Conservation (phyloP, 1,140 invertebrate species). For the Euura lappo region DNA sequence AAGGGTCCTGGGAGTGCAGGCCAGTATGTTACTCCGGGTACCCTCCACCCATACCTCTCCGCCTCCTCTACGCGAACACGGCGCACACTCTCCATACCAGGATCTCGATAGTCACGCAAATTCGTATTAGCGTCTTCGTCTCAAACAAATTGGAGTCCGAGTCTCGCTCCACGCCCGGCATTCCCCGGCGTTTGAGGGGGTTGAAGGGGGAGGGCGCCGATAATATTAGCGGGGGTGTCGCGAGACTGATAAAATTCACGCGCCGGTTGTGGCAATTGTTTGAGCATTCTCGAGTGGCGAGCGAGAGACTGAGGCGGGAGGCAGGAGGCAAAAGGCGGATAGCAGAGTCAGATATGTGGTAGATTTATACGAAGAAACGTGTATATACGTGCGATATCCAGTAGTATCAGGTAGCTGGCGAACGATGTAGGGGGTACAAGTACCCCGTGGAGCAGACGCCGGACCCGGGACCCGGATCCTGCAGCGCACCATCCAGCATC, state of each 20-base stretch:
- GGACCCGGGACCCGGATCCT: slow-evolving; percentile 17
- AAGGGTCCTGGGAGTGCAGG: too few relatives aligned
- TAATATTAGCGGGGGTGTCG: too few relatives aligned
- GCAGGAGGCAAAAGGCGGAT: slow-evolving; percentile 11
- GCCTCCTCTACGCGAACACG: background rate
- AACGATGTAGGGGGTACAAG: slow-evolving; percentile 9
- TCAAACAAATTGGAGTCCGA: too few relatives aligned
- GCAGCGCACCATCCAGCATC: background rate
- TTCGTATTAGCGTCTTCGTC: background rate
- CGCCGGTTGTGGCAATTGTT: background rate
- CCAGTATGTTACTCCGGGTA: too few relatives aligned
- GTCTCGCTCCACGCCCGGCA: too few relatives aligned
- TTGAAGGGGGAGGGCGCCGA: too few relatives aligned
- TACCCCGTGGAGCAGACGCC: slow-evolving; percentile 8
- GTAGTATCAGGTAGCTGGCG: slow-evolving; percentile 1
- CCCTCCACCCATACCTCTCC: background rate
- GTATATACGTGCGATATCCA: slow-evolving; percentile 7
- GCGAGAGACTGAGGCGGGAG: slow-evolving; percentile 6
- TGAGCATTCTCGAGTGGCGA: background rate
- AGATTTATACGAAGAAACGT: slow-evolving; percentile 7
- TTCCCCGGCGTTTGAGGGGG: too few relatives aligned
- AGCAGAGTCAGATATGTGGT: slow-evolving; percentile 5
- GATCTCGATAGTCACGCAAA: slow-evolving; percentile 2
- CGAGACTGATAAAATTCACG: too few relatives aligned
- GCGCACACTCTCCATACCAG: background rate